phyloP scores from a whole-genome alignment of 2,797 vertebrate genomes.

The Crenuchus spilurus region DNA sequence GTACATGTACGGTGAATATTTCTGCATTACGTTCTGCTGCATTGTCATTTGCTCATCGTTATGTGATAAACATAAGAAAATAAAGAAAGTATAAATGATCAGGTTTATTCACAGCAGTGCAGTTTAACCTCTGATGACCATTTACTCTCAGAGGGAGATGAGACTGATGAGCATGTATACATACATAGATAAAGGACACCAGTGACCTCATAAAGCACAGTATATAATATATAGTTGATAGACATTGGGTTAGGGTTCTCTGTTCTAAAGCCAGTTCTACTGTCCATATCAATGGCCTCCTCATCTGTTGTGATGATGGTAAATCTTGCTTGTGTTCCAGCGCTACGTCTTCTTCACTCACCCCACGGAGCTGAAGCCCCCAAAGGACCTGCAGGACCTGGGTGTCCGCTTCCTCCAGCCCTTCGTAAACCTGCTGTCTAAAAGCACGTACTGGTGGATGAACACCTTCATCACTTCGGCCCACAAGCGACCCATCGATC shows the following conservation, averaged over 20 bases:
- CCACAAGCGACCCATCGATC: slow-evolving; percentile 84
- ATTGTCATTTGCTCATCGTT: no score
- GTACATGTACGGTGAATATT: no score
- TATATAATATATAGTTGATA: no score
- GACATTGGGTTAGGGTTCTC: neutral
- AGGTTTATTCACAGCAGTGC: no score
- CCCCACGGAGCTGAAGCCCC: slow-evolving; percentile 84
- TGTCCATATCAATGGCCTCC: slow-evolving; percentile 1
- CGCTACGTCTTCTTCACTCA: slow-evolving; percentile 86
- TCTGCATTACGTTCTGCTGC: no score
- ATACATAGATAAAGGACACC: no score
- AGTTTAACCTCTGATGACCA: no score
- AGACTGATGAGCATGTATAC: no score
- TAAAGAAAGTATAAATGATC: no score
- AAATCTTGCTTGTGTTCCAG: slow-evolving; percentile 65
- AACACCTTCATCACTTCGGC: slow-evolving; percentile 87
- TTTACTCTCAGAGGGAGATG: no score
- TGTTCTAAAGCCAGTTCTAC: neutral
- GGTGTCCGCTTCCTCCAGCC: slow-evolving; percentile 87
- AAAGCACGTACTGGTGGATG: slow-evolving; percentile 92
- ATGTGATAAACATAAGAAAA: no score
- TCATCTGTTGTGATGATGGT: neutral
- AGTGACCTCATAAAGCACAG: no score
- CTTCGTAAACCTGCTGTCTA: slow-evolving; percentile 86
- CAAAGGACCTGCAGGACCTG: slow-evolving; percentile 86